Evolutionary conservation across 1,140 invertebrate genomes (phyloP).

Genomic region (Rhynchophorus ferrugineus): DNA sequence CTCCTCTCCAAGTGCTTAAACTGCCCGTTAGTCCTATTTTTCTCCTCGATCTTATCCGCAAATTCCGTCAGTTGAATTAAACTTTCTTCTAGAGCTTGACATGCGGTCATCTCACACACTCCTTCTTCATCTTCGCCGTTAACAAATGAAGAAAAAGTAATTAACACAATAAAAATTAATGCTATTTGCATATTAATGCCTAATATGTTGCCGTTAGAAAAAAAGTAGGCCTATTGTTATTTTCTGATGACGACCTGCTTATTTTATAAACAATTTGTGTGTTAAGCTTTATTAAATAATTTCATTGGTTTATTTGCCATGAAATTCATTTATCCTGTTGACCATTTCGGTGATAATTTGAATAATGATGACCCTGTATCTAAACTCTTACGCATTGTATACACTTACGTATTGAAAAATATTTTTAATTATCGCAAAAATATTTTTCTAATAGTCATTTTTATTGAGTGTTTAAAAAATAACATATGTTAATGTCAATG

Average conservation of each 20-base stretch:
- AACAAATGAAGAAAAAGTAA: too few species aligned
- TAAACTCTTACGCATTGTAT: too few species aligned
- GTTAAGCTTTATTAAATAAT: slow-evolving; percentile 3
- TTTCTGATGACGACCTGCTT: not conserved
- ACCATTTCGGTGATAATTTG: too few species aligned
- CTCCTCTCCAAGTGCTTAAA: slow-evolving; percentile 52
- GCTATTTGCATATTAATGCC: too few species aligned
- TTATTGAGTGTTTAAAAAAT: too few species aligned
- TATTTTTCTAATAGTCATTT: too few species aligned
- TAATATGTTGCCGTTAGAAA: not conserved
- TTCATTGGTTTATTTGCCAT: not conserved
- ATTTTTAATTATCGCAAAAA: too few species aligned
- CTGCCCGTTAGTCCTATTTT: slow-evolving; percentile 22
- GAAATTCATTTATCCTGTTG: not conserved
- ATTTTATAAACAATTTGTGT: not conserved
- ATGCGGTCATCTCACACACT: slow-evolving; percentile 29
- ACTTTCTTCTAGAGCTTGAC: slow-evolving; percentile 27
- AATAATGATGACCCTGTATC: too few species aligned
- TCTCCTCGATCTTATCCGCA: slow-evolving; percentile 26
- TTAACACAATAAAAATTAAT: too few species aligned
- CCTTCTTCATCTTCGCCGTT: slow-evolving; percentile 11
- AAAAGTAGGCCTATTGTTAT: not conserved
- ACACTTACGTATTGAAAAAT: too few species aligned
- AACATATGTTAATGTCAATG: too few species aligned
- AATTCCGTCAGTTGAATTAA: slow-evolving; percentile 28